phyloP scores from a whole-genome alignment of 2,888 invertebrate genomes.

The Stenotaenia linearis region DNA sequence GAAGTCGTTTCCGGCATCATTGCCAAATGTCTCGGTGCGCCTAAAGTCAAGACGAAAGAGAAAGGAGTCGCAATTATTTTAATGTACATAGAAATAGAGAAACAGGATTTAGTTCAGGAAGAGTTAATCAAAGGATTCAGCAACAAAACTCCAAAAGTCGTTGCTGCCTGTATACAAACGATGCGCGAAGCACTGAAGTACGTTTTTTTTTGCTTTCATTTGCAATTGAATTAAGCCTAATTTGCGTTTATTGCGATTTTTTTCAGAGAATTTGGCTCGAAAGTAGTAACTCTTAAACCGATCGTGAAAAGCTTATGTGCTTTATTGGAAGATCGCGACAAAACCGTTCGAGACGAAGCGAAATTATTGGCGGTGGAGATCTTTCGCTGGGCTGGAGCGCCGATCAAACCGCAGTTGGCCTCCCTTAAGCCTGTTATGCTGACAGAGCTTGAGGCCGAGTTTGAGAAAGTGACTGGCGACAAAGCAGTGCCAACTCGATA shows the following conservation, averaged over 20 bases:
- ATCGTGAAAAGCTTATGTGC: conserved; percentile 79
- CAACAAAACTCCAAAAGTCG: conserved; percentile 93
- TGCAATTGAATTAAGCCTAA: too few species aligned
- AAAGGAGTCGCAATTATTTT: conserved; percentile 79
- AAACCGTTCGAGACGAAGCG: conserved; percentile 83
- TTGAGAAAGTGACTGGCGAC: conserved; percentile 63
- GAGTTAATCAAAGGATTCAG: conserved; percentile 89
- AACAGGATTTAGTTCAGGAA: conserved; percentile 80
- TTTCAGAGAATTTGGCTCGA: conserved; percentile 77
- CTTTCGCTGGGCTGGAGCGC: conserved; percentile 80
- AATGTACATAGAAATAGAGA: conserved; percentile 94
- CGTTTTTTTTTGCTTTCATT: conserved; percentile 29
- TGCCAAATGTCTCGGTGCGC: conserved; percentile 85
- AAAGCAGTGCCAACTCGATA: conserved; percentile 67
- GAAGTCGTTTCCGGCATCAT: conserved; percentile 87
- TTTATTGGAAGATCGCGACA: conserved; percentile 85
- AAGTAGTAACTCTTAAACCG: conserved; percentile 80
- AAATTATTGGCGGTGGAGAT: conserved; percentile 87
- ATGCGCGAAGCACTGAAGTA: conserved; percentile 66
- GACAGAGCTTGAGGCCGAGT: conserved; percentile 81
- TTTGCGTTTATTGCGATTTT: not conserved
- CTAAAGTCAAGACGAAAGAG: conserved; percentile 85
- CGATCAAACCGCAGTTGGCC: conserved; percentile 76
- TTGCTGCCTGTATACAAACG: conserved; percentile 72
- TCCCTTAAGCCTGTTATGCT: conserved; percentile 83